These are phyloP conservation scores for Coturnix japonica DNA, from an alignment of 2,113 vertebrate genomes.

Conservation along the genomic window DNA sequence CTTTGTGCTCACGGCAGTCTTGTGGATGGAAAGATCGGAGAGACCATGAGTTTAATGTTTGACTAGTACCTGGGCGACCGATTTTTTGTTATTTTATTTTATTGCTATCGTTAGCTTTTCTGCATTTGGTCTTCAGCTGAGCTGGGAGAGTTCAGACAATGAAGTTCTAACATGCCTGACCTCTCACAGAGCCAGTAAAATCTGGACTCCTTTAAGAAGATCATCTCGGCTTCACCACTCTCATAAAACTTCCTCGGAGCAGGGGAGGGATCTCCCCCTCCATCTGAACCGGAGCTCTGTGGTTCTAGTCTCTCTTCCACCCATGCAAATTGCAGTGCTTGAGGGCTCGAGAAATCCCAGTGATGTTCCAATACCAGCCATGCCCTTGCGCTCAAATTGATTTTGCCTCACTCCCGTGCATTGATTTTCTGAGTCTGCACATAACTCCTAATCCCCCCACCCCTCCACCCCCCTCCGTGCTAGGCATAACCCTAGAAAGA, in stretches of 20 bases:
- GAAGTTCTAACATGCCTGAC: conserved; percentile 39
- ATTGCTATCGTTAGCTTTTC: background rate
- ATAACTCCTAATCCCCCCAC: conserved; percentile 31
- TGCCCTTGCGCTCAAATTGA: conserved; percentile 78
- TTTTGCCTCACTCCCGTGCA: conserved; percentile 70
- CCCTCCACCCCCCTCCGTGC: background rate
- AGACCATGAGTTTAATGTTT: conserved; percentile 13
- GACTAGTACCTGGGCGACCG: conserved; percentile 10
- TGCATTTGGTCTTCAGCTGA: conserved; percentile 47
- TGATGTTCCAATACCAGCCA: conserved; percentile 62
- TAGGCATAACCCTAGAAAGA: conserved; percentile 66
- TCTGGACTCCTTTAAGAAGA: conserved; percentile 28
- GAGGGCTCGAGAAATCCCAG: conserved; percentile 63
- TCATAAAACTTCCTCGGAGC: conserved; percentile 40
- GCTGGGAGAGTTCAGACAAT: conserved; percentile 36
- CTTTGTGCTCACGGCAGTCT: conserved; percentile 4
- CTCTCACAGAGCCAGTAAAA: conserved; percentile 14
- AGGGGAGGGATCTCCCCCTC: conserved; percentile 53
- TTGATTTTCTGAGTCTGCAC: conserved; percentile 68
- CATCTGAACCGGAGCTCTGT: conserved; percentile 58
- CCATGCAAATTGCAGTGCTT: conserved; percentile 53
- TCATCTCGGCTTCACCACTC: conserved; percentile 45
- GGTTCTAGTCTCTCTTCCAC: conserved; percentile 72
- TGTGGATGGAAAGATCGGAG: conserved; percentile 17
- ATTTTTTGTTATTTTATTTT: conserved; percentile 40